Evolutionary conservation across 1,140 invertebrate species (phyloP).

Genomic region (Bombus superbus): DNA sequence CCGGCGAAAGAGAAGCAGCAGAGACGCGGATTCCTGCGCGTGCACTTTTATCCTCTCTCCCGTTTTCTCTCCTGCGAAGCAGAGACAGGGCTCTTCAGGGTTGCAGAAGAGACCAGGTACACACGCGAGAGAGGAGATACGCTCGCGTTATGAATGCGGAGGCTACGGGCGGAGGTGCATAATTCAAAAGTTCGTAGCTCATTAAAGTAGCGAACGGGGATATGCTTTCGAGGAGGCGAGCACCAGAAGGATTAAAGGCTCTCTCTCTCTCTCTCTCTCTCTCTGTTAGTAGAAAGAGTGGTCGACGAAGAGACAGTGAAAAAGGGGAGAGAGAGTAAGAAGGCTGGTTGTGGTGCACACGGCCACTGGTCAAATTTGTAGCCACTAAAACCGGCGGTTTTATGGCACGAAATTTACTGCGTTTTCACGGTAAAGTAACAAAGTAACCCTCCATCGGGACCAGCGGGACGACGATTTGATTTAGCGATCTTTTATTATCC

Average conservation of each 20-base stretch:
- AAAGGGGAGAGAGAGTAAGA: neutral
- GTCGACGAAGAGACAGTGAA: neutral
- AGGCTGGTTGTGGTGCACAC: slow-evolving; percentile 32
- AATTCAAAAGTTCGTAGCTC: slow-evolving; percentile 79
- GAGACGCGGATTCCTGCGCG: slow-evolving; percentile 36
- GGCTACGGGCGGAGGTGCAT: slow-evolving; percentile 67
- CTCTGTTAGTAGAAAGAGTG: neutral
- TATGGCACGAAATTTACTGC: slow-evolving; percentile 79
- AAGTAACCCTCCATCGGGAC: slow-evolving; percentile 62
- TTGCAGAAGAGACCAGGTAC: slow-evolving; percentile 12
- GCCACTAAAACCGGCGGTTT: slow-evolving; percentile 79
- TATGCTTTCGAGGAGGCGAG: slow-evolving; percentile 53
- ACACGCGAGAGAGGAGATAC: slow-evolving; percentile 14
- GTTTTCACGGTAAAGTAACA: slow-evolving; percentile 78
- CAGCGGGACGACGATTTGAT: slow-evolving; percentile 66
- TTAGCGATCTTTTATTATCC: slow-evolving; percentile 74
- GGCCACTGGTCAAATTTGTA: slow-evolving; percentile 78
- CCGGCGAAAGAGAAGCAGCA: no score
- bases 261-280: neutral
- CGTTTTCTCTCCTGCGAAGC: neutral
- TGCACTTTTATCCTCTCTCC: slow-evolving; percentile 27
- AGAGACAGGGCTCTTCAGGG: neutral
- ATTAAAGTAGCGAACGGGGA: slow-evolving; percentile 74
- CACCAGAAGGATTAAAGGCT: slow-evolving; percentile 62
- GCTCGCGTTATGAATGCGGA: slow-evolving; percentile 55